These are phyloP conservation scores for Oncorhynchus tshawytscha DNA, from an alignment of 2,113 vertebrate genomes.

Conservation along the genomic window DNA sequence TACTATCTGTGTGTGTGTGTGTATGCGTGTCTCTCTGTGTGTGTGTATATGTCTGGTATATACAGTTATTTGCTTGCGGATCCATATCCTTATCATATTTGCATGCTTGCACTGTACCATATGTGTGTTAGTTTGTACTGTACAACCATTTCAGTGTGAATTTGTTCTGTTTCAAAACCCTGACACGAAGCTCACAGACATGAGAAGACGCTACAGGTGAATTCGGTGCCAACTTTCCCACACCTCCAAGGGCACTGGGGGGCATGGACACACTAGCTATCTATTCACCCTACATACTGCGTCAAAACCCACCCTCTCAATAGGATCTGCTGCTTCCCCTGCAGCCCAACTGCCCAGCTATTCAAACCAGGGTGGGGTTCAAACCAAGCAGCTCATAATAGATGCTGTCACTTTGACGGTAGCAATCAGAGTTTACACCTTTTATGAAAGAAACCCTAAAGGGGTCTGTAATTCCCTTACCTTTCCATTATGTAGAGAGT, in stretches of 20 bases:
- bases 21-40: neutral
- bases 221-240: constrained; percentile 65
- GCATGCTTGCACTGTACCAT: neutral
- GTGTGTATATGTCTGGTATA: constrained; percentile 8
- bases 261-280: constrained; percentile 72
- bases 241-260: constrained; percentile 69
- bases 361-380: constrained; percentile 70
- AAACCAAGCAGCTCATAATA: constrained; percentile 64
- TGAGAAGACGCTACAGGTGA: constrained; percentile 65
- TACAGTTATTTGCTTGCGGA: neutral
- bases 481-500: constrained; percentile 13
- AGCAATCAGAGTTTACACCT: constrained; percentile 62
- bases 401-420: constrained; percentile 70
- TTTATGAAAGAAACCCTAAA: constrained; percentile 65
- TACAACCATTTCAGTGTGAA: constrained; percentile 30
- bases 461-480: constrained; percentile 32
- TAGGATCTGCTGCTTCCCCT: constrained; percentile 58
- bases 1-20: no score
- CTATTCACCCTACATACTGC: constrained; percentile 68
- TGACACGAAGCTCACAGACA: constrained; percentile 29
- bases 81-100: no score
- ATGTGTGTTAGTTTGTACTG: neutral
- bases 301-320: constrained; percentile 65
- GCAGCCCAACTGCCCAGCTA: constrained; percentile 65
- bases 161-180: constrained; percentile 49